Conservation (phyloP, 2,113 vertebrate genomes). For the Hippopotamus amphibius region DNA sequence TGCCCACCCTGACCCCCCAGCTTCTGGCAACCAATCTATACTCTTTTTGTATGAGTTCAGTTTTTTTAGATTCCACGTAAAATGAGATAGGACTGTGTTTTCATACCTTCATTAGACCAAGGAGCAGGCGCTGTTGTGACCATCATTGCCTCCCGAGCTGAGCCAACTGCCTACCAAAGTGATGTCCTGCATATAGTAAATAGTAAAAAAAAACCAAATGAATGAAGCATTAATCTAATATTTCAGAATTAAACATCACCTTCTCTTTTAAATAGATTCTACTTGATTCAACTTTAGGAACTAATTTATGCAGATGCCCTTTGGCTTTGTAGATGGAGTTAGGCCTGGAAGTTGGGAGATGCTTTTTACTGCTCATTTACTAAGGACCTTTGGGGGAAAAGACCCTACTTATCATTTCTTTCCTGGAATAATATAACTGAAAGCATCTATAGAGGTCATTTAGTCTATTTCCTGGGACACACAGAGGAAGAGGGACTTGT, state of each 20-base stretch:
- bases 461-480: not conserved
- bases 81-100: not conserved
- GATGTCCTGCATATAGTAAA: not conserved
- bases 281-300: constrained; percentile 42
- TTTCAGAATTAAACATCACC: not conserved
- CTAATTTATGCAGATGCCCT: not conserved
- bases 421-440: not conserved
- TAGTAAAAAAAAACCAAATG: not conserved
- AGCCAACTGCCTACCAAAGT: not conserved
- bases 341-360: constrained; percentile 18
- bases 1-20: not conserved
- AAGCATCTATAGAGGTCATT: not conserved
- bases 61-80: not conserved
- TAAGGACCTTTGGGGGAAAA: not conserved
- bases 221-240: constrained; percentile 20
- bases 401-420: not conserved
- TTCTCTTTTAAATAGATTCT: constrained; percentile 50
- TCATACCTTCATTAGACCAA: not conserved
- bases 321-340: not conserved
- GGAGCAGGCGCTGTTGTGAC: not conserved
- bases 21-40: not conserved
- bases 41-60: not conserved
- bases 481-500: not conserved
- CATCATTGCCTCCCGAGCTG: not conserved
- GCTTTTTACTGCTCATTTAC: constrained; percentile 28